phyloP scores from a whole-genome alignment of 1,140 invertebrate genomes.

The Aphaenogaster rudis region DNA sequence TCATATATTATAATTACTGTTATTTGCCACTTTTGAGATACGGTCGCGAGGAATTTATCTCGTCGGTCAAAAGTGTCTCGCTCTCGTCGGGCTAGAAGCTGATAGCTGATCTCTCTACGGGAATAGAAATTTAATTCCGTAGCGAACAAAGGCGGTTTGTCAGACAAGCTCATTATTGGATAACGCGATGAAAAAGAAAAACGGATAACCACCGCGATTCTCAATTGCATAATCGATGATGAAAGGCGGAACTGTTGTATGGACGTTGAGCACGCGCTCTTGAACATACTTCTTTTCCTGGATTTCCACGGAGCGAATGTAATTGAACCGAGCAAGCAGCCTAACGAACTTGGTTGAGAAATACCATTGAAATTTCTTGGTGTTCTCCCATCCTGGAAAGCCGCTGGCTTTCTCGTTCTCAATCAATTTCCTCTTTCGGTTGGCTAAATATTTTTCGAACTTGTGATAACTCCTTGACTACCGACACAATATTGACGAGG shows the following conservation, averaged over 20 bases:
- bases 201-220: conserved; percentile 14
- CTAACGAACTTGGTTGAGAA: conserved; percentile 14
- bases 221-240: conserved; percentile 57
- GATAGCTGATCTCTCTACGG: neutral
- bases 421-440: neutral
- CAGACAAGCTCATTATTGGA: conserved; percentile 36
- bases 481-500: neutral
- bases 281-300: conserved; percentile 26
- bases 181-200: conserved; percentile 25
- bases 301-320: conserved; percentile 3
- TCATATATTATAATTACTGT: neutral
- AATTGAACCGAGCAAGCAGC: conserved; percentile 30
- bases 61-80: neutral
- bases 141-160: conserved; percentile 49
- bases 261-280: conserved; percentile 32
- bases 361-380: conserved; percentile 14
- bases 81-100: neutral
- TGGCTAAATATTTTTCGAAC: neutral
- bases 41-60: neutral
- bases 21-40: neutral
- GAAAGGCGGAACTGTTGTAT: conserved; percentile 43
- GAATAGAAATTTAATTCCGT: conserved; percentile 13
- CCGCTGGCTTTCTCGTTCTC: too few relatives aligned
- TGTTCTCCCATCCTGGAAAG: neutral
- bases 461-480: neutral